Conservation (phyloP, 2,797 vertebrate species). For the Linurgus olivaceus region DNA sequence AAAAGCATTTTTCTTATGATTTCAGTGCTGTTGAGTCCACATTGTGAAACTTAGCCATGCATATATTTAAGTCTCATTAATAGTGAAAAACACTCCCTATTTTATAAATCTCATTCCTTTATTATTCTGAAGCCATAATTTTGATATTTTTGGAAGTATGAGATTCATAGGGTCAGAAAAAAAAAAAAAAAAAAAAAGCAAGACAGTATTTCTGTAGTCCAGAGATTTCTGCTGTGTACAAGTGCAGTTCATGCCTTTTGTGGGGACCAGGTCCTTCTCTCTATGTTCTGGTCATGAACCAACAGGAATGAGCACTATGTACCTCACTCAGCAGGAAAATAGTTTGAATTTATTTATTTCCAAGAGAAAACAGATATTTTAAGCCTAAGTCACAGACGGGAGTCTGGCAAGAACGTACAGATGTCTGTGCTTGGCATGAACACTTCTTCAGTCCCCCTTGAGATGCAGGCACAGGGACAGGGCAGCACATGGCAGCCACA, state of each 20-base stretch:
- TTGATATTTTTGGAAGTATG: not conserved
- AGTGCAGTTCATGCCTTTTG: not conserved
- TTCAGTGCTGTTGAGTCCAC: not conserved
- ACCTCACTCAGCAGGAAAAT: not conserved
- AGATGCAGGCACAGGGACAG: not conserved
- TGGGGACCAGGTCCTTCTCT: not conserved
- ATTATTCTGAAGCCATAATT: not conserved
- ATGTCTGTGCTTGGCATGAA: not conserved
- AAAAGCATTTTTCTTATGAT: not conserved
- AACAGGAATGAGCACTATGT: not conserved
- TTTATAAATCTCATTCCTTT: not conserved
- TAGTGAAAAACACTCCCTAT: not conserved
- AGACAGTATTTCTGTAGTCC: not conserved
- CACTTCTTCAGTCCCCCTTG: not conserved
- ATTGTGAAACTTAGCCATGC: not conserved
- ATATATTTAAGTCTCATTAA: not conserved
- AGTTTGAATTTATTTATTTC: not conserved
- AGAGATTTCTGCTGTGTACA: not conserved
- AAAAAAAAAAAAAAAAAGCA: not conserved
- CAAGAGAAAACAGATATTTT: not conserved
- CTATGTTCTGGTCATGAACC: not conserved
- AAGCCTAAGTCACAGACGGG: not conserved
- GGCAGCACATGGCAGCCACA: not conserved
- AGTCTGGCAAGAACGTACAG: not conserved
- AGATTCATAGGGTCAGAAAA: not conserved